Evolutionary conservation across 2,888 invertebrate genomes (phyloP).

Genomic region (Catonia carolina): DNA sequence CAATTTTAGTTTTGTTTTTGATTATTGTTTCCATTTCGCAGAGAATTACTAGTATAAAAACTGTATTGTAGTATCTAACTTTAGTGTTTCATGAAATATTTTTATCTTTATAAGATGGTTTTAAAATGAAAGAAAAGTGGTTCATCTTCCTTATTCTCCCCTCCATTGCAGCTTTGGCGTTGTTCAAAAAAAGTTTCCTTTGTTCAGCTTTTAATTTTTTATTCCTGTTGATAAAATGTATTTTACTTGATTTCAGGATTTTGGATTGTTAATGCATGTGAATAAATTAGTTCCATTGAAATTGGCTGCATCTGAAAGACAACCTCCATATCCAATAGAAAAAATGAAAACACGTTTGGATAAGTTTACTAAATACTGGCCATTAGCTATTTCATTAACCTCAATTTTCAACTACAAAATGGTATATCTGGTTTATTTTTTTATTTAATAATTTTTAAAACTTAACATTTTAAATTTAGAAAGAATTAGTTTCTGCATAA

Average conservation of each 20-base stretch:
- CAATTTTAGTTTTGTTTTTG: too few species aligned
- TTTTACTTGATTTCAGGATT: conserved; percentile 51
- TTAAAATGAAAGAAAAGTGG: too few species aligned
- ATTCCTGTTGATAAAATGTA: too few species aligned
- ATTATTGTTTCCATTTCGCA: neutral
- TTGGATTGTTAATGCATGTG: conserved; percentile 80
- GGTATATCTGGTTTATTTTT: conserved; percentile 40
- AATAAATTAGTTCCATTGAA: conserved; percentile 67
- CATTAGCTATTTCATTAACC: conserved; percentile 82
- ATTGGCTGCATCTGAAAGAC: conserved; percentile 34
- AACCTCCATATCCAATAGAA: conserved; percentile 27
- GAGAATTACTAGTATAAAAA: neutral
- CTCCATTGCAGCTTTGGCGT: too few species aligned
- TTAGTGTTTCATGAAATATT: neutral
- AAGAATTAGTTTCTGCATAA: neutral
- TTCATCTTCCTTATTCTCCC: too few species aligned
- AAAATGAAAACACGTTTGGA: conserved; percentile 58
- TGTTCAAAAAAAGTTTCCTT: too few species aligned
- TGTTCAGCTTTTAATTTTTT: too few species aligned
- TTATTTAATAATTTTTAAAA: conserved; percentile 9
- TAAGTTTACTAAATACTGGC: conserved; percentile 78
- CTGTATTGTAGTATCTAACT: neutral
- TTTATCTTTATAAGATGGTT: too few species aligned
- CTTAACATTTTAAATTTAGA: neutral
- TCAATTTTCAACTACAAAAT: conserved; percentile 77